phyloP scores from a whole-genome alignment of 2,888 invertebrate species.

The Chymomyza procnemis region DNA sequence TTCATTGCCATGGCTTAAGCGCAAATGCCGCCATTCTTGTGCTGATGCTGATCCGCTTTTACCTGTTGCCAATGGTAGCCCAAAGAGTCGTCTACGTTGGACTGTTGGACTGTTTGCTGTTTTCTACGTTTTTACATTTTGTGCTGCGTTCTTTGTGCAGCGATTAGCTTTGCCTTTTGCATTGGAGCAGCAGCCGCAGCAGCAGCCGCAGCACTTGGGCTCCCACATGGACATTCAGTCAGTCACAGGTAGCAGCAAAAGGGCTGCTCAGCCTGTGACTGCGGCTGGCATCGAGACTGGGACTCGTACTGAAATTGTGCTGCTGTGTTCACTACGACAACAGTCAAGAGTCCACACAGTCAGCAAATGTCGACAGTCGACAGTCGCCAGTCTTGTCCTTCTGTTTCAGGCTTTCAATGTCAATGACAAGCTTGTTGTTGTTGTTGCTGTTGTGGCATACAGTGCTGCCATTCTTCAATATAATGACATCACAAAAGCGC shows the following conservation, averaged over 20 bases:
- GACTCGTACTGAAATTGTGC: too few relatives aligned
- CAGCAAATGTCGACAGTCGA: neutral
- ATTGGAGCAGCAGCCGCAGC: conserved; percentile 19
- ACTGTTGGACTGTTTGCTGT: conserved; percentile 20
- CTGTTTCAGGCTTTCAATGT: conserved; percentile 59
- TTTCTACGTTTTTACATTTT: conserved; percentile 58
- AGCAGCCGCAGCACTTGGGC: conserved; percentile 7
- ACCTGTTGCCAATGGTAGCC: neutral
- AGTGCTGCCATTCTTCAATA: conserved; percentile 74
- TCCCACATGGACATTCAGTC: conserved; percentile 67
- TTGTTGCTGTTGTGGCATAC: neutral
- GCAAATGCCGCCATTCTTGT: conserved; percentile 77
- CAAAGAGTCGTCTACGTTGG: conserved; percentile 11
- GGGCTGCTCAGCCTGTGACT: neutral
- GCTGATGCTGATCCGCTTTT: conserved; percentile 39
- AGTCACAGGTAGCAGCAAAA: conserved; percentile 39
- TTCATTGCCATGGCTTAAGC: conserved; percentile 77
- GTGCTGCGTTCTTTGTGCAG: conserved; percentile 55
- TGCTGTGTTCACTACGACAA: neutral
- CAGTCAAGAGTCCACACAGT: neutral
- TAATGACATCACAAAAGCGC: conserved; percentile 78
- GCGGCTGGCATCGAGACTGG: neutral
- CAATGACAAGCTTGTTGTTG: conserved; percentile 54
- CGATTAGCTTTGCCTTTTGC: conserved; percentile 67
- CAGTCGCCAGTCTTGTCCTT: conserved; percentile 16